Evolutionary conservation across 1,140 invertebrate genomes (phyloP), one percentile per base, ranked within the genome.

Genomic region (Bathynomus jamesi): DNA sequence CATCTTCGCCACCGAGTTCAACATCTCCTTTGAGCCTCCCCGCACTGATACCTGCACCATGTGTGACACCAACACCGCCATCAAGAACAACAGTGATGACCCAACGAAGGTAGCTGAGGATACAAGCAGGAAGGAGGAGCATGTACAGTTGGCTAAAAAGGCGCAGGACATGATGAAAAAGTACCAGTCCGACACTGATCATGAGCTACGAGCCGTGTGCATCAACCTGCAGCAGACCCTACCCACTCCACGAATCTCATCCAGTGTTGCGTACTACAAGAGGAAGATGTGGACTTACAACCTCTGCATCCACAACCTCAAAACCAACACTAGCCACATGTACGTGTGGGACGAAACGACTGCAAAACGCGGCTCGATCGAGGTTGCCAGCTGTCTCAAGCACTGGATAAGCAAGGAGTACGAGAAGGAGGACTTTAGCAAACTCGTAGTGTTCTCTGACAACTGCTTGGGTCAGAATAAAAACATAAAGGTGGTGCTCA

Each of bases 221-320:
- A 76, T 81, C 75, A 80, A 81, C 75, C 72, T 81, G 17, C 80
- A 81, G 72, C 80, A 82, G 67, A 81, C 79, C 73, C 71, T 82
- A 25, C 78, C 79, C 24, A 82, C 81, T 10, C 79, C 79, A 8
- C 71, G 67, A 46, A 70, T 81, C 10, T 67, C 72, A 61, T 77
- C 78, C 25, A 79, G 76, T 11, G 70, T 80, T 10, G 69, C 79
- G 10, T 81, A 80, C 77, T 83, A 82, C 71, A 79, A 80, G 72
- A 67, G 79, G 28, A 79, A 78, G 65, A 67, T 83, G 27, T 82
- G 81, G 80, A 82, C 78, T 2, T 83, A 77, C 62, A 83, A 82
- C 69, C 73, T 83, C 53, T 81, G 81, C 27, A 73, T 82, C n/a
- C 76, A 80, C 71, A 79, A 80, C 31, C 79, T 62, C 64, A 68